Evolutionary conservation across 1,140 invertebrate genomes (phyloP).

Genomic region (Apis florea): DNA sequence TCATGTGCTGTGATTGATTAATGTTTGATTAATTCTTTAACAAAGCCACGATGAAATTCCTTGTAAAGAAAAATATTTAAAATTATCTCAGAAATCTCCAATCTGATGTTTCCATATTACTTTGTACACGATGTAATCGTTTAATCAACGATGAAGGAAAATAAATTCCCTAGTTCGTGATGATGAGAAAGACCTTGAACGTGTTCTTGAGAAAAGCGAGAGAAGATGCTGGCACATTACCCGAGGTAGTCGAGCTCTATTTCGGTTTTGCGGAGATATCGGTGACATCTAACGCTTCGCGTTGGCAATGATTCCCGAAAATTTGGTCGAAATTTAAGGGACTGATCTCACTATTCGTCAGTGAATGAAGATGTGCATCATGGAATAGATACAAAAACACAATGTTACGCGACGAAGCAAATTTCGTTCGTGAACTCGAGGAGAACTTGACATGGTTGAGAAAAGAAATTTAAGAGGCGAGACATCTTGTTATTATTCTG

Average conservation of each 20-base stretch:
- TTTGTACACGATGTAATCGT: no score
- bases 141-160: no score
- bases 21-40: no score
- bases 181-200: constrained; percentile 32
- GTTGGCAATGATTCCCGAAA: constrained; percentile 37
- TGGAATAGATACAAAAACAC: background rate
- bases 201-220: constrained; percentile 44
- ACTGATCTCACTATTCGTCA: constrained; percentile 52
- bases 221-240: constrained; percentile 37
- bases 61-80: no score
- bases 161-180: no score
- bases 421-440: background rate
- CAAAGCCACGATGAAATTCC: no score
- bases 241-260: constrained; percentile 48
- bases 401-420: constrained; percentile 3
- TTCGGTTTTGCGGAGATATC: constrained; percentile 53
- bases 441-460: background rate
- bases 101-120: no score
- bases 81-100: no score
- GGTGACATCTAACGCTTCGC: constrained; percentile 42
- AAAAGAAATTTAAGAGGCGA: background rate
- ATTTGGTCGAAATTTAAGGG: constrained; percentile 41
- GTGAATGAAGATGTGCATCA: constrained; percentile 10
- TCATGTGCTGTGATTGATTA: no score
- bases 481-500: no score